Percentiles rank a stretch among this genome's conserved stretches.
These are phyloP conservation scores for Nomia melanderi DNA, from an alignment of 1,140 invertebrate genomes.

Conservation along the genomic window DNA sequence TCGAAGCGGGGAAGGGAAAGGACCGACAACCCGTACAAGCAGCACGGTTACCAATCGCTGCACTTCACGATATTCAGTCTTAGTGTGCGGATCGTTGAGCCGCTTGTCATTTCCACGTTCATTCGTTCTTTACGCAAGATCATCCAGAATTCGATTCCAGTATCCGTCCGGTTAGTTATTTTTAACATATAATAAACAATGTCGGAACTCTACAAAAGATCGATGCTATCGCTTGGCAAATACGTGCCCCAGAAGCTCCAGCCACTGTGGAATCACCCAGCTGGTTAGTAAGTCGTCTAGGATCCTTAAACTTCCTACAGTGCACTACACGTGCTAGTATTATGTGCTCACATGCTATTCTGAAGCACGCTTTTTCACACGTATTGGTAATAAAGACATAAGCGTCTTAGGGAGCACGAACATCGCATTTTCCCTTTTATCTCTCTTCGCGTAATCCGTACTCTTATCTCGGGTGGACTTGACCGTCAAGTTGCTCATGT, in stretches of 20 bases:
- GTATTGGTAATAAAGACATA: not conserved
- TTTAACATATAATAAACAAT: conserved; percentile 59
- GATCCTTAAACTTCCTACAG: not conserved
- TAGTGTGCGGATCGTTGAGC: conserved; percentile 58
- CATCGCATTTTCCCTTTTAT: not conserved
- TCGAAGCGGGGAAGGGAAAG: conserved; percentile 42
- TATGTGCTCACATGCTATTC: not conserved
- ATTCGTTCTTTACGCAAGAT: not conserved
- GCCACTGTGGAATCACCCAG: conserved; percentile 95
- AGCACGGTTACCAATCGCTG: conserved; percentile 66
- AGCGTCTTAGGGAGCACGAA: not conserved
- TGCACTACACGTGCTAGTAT: conserved; percentile 42
- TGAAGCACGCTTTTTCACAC: not conserved
- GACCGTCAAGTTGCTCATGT: not conserved
- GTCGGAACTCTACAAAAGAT: conserved; percentile 84
- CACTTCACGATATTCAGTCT: conserved; percentile 66
- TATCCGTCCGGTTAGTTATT: not conserved
- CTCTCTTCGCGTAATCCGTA: too few relatives aligned
- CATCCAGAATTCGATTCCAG: not conserved
- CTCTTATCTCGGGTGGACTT: not conserved
- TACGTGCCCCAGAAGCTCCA: conserved; percentile 89
- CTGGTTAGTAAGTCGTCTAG: conserved; percentile 84
- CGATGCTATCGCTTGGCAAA: conserved; percentile 86
- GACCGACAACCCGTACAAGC: conserved; percentile 36
- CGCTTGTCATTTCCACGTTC: conserved; percentile 16